These are phyloP conservation scores for Dyspetes luteomarginatus DNA, from an alignment of 2,888 invertebrate species.

Conservation along the genomic window DNA sequence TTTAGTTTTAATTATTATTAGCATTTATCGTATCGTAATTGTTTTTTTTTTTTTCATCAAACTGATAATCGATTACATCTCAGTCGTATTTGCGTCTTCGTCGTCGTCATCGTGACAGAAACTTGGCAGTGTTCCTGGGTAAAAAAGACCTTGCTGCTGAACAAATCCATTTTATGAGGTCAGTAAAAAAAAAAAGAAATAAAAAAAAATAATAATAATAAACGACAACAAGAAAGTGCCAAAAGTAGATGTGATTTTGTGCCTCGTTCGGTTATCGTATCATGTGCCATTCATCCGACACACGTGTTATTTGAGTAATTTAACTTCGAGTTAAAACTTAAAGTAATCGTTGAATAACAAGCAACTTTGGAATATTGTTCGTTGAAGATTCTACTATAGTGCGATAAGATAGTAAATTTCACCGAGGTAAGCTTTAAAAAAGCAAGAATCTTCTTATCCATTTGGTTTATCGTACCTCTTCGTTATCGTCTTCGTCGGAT, in stretches of 20 bases:
- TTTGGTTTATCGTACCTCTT: conserved; percentile 9
- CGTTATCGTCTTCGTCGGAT: no score
- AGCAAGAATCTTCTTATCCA: conserved; percentile 32
- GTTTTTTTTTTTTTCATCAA: not conserved
- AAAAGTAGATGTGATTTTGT: no score
- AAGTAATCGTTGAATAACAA: no score
- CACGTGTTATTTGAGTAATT: no score
- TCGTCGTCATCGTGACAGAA: not conserved
- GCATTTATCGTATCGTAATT: not conserved
- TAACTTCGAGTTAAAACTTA: no score
- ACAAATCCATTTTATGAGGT: conserved; percentile 42
- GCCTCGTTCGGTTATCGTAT: no score
- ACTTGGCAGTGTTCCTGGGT: conserved; percentile 37
- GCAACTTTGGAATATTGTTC: no score
- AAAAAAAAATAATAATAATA: no score
- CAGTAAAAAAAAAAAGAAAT: conserved; percentile 36
- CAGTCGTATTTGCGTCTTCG: not conserved
- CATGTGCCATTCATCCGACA: no score
- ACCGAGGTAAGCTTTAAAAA: not conserved
- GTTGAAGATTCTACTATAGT: no score
- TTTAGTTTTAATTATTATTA: conserved; percentile 13
- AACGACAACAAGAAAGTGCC: no score
- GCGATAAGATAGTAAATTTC: not conserved
- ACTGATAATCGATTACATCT: conserved; percentile 4
- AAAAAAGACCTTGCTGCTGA: conserved; percentile 15